Conservation (phyloP, 2,113 vertebrate species). For the Crotalus horridus region DNA sequence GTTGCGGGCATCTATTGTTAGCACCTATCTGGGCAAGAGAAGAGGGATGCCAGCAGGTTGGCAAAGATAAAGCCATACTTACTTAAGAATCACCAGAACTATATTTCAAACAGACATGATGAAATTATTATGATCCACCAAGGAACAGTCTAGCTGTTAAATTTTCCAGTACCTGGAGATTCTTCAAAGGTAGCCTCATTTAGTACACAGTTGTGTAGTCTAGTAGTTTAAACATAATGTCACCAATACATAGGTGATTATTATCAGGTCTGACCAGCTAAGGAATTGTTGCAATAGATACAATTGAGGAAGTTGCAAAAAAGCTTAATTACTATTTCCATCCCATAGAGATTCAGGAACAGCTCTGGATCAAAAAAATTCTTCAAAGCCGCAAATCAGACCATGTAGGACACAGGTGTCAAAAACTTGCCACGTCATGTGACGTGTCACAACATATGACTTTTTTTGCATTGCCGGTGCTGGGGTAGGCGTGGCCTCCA, state of each 20-base stretch:
- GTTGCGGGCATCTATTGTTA: slow-evolving; percentile 92
- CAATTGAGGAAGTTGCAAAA: background rate
- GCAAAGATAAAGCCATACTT: background rate
- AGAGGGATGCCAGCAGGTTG: slow-evolving; percentile 29
- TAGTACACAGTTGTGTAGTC: background rate
- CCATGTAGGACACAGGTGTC: background rate
- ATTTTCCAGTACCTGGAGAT: background rate
- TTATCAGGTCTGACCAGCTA: background rate
- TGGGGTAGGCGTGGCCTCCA: too few species aligned
- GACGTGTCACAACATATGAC: too few species aligned
- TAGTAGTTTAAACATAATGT: background rate
- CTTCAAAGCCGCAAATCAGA: background rate
- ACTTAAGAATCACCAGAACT: background rate
- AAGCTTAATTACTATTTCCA: background rate
- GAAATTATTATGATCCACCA: background rate
- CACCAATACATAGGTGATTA: background rate
- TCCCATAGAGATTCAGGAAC: background rate
- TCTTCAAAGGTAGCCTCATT: background rate
- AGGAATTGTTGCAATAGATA: background rate
- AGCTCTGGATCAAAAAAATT: background rate
- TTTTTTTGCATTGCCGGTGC: too few species aligned
- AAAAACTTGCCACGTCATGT: too few species aligned
- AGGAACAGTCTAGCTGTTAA: background rate
- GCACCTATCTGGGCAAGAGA: slow-evolving; percentile 81
- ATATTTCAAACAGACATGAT: background rate